Evolutionary conservation across 2,888 invertebrate species (phyloP).

Genomic region (Alcis repandata): DNA sequence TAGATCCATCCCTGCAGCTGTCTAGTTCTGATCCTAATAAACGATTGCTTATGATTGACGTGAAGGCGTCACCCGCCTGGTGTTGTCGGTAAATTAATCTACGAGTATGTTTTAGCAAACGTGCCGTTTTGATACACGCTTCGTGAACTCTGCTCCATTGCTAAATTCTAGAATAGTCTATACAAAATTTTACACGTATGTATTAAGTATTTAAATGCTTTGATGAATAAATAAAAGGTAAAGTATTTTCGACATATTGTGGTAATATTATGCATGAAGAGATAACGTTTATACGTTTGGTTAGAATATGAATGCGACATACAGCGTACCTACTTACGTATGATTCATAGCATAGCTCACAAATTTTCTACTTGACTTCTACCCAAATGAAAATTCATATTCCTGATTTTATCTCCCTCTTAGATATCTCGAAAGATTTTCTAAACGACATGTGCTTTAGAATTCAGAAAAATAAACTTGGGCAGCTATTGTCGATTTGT

Average conservation of each 20-base stretch:
- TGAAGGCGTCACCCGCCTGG: conserved; percentile 54
- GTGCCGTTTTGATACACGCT: conserved; percentile 26
- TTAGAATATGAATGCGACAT: conserved; percentile 11
- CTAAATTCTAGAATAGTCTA: not conserved
- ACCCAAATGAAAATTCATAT: conserved; percentile 49
- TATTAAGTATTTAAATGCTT: not conserved
- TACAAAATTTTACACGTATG: not conserved
- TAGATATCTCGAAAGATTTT: conserved; percentile 37
- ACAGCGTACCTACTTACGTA: conserved; percentile 4
- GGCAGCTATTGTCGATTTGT: conserved; percentile 40
- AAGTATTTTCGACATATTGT: conserved; percentile 3
- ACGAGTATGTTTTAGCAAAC: conserved; percentile 42
- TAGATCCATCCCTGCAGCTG: conserved; percentile 45
- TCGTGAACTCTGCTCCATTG: conserved; percentile 22
- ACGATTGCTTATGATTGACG: conserved; percentile 82
- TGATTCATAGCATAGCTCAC: conserved; percentile 46
- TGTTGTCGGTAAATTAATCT: conserved; percentile 55
- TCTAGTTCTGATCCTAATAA: conserved; percentile 75
- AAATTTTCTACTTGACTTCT: conserved; percentile 56
- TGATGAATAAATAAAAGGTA: not conserved
- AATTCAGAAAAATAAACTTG: conserved; percentile 48
- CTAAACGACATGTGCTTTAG: conserved; percentile 42
- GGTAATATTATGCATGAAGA: conserved; percentile 24
- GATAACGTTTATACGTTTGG: conserved; percentile 15
- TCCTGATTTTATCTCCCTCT: conserved; percentile 47